These are phyloP conservation scores for Bubalus kerabau DNA, from an alignment of 2,113 vertebrate genomes.

Conservation along the genomic window DNA sequence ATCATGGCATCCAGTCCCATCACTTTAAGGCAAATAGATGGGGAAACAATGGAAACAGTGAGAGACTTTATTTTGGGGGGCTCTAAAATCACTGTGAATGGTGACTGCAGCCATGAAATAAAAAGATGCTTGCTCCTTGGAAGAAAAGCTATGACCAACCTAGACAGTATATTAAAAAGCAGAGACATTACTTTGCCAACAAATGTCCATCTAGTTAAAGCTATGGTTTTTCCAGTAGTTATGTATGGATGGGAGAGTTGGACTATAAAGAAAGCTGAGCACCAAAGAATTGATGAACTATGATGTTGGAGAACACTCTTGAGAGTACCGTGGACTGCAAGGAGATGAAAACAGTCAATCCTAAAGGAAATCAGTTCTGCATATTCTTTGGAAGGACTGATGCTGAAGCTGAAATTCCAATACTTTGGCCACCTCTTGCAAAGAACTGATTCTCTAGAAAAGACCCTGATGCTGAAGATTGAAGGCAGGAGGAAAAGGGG, in stretches of 20 bases:
- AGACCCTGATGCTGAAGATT: not conserved
- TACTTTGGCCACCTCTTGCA: not conserved
- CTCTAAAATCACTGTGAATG: not conserved
- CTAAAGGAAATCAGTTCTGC: not conserved
- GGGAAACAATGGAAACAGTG: not conserved
- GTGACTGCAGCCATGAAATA: not conserved
- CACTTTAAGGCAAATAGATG: not conserved
- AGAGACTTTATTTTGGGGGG: not conserved
- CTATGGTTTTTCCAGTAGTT: not conserved
- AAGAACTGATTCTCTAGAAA: not conserved
- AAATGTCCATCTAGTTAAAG: not conserved
- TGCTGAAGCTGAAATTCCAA: not conserved
- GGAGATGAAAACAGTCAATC: not conserved
- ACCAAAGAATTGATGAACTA: not conserved
- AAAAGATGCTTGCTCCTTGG: not conserved
- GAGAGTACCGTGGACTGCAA: not conserved
- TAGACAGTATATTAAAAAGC: not conserved
- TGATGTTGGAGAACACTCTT: not conserved
- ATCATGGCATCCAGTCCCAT: not conserved
- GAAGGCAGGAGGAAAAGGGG: not conserved
- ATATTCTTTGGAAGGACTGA: not conserved
- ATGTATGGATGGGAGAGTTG: not conserved
- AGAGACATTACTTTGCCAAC: not conserved
- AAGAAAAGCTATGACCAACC: not conserved
- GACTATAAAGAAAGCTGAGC: not conserved